phyloP scores from a whole-genome alignment of 2,888 invertebrate genomes.

The Apotomis turbidana region DNA sequence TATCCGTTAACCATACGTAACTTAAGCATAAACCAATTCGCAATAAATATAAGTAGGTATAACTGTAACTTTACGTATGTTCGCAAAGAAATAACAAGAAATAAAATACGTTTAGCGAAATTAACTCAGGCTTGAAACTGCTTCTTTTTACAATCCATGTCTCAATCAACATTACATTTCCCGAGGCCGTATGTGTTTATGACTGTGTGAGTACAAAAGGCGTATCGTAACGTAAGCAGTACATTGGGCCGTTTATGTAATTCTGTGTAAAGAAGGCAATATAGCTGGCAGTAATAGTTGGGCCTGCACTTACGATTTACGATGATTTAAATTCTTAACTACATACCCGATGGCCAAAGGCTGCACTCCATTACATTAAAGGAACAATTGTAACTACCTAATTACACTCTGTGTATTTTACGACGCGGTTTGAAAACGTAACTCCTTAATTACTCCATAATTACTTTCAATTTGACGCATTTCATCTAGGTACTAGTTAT shows the following conservation, averaged over 20 bases:
- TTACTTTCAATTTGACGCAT: too few relatives aligned
- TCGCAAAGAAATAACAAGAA: not conserved
- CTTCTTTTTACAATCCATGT: not conserved
- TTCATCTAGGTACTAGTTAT: too few relatives aligned
- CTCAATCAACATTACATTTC: slow-evolving; percentile 18
- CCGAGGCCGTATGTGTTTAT: not conserved
- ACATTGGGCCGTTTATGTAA: not conserved
- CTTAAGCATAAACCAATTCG: too few relatives aligned
- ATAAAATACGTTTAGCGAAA: slow-evolving; percentile 1
- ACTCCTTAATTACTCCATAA: too few relatives aligned
- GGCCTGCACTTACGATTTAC: not conserved
- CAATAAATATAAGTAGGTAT: too few relatives aligned
- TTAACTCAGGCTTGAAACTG: slow-evolving; percentile 7
- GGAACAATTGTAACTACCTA: too few relatives aligned
- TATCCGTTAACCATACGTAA: too few relatives aligned
- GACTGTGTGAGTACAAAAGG: not conserved
- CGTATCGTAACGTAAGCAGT: too few relatives aligned
- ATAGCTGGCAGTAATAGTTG: slow-evolving; percentile 5
- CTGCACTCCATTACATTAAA: too few relatives aligned
- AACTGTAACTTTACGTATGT: not conserved
- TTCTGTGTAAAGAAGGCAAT: too few relatives aligned
- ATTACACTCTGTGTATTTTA: too few relatives aligned
- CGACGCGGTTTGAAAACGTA: too few relatives aligned
- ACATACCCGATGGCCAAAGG: not conserved
- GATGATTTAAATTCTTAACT: slow-evolving; percentile 13